phyloP scores from a whole-genome alignment of 2,113 vertebrate species.

The Natator depressus region DNA sequence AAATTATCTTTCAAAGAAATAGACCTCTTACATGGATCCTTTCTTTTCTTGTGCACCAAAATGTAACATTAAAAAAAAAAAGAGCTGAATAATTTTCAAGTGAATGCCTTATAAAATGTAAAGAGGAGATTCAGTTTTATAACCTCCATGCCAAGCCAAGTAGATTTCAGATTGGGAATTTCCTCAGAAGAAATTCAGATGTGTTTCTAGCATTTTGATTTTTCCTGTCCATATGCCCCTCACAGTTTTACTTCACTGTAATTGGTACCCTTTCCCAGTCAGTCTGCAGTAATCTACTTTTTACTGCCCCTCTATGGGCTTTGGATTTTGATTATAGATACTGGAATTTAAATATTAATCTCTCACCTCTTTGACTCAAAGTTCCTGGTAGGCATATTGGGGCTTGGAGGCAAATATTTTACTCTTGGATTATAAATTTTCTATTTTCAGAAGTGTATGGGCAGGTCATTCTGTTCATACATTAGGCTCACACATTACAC shows the following conservation, averaged over 20 bases:
- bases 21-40: neutral
- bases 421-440: rapidly evolving
- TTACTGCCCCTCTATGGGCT: neutral
- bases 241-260: neutral
- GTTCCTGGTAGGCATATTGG: neutral
- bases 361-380: neutral
- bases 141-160: neutral
- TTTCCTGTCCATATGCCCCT: neutral
- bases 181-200: neutral
- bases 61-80: neutral
- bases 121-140: neutral
- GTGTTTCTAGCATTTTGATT: neutral
- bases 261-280: neutral
- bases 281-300: neutral
- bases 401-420: neutral
- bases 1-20: neutral
- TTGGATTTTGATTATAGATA: neutral
- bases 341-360: neutral
- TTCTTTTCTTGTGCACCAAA: neutral
- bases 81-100: neutral
- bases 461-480: neutral
- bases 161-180: neutral
- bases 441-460: neutral
- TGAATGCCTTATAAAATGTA: neutral
- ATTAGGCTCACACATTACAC: neutral